These are phyloP conservation scores for zebrafish (Danio rerio) DNA, from an alignment of 2,113 vertebrate species.

Conservation along the genomic window DNA sequence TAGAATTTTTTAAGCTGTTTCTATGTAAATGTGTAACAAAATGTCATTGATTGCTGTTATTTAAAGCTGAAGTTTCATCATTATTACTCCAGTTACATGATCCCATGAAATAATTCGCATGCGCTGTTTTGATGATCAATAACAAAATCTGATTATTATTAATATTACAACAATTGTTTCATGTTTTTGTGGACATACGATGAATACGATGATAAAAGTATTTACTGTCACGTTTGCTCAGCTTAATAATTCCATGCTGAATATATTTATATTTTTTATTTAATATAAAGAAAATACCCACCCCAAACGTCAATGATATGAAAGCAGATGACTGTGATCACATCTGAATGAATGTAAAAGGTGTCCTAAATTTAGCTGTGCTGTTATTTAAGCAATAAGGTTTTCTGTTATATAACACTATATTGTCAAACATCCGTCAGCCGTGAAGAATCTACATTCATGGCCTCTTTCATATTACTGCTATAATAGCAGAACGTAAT, in stretches of 20 bases:
- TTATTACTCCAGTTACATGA: neutral
- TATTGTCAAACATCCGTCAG: neutral
- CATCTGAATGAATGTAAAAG: neutral
- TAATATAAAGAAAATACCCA: neutral
- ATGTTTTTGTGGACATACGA: no score
- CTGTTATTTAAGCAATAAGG: neutral
- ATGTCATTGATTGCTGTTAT: neutral
- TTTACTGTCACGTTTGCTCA: neutral
- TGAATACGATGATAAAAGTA: no score
- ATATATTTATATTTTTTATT: neutral
- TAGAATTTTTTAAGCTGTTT: no score
- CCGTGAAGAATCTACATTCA: neutral
- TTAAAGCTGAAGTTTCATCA: neutral
- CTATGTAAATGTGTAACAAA: neutral
- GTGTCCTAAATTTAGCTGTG: neutral
- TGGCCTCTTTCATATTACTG: neutral
- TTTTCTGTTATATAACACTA: neutral
- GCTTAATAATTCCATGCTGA: neutral
- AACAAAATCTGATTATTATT: no score
- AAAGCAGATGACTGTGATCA: neutral
- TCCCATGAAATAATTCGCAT: no score
- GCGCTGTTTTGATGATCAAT: no score
- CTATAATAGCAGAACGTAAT: neutral
- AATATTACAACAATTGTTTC: no score
- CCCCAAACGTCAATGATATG: neutral